These are phyloP conservation scores for Anthonomus grandis DNA, from an alignment of 1,140 invertebrate genomes.

Conservation along the genomic window DNA sequence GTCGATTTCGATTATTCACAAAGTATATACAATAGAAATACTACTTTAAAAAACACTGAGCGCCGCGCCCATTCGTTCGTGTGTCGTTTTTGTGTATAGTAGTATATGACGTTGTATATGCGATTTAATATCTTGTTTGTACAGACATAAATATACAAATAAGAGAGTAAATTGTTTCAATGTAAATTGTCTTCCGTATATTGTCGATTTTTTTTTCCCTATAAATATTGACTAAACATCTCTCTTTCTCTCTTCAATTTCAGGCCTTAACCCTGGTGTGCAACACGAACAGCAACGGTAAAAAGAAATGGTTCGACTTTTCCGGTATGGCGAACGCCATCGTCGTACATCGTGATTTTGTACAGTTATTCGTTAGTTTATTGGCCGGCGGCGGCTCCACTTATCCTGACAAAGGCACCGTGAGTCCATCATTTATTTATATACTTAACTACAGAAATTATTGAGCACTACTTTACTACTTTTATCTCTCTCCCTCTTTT, in stretches of 20 bases:
- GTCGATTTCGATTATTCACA: no score
- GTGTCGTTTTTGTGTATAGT: no score
- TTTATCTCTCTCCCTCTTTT: not conserved
- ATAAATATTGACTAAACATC: not conserved
- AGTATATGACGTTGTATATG: no score
- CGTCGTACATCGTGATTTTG: conserved; percentile 66
- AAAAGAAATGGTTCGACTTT: conserved; percentile 37
- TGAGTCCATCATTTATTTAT: conserved; percentile 38
- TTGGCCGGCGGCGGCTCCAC: conserved; percentile 63
- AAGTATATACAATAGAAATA: no score
- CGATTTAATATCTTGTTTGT: no score
- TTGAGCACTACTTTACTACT: not conserved
- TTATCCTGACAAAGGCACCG: conserved; percentile 55
- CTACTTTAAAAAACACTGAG: no score
- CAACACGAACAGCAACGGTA: conserved; percentile 35
- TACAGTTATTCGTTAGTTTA: conserved; percentile 68
- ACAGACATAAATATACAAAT: no score
- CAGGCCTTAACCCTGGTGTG: conserved; percentile 43
- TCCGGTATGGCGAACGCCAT: conserved; percentile 49
- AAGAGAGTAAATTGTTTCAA: no score
- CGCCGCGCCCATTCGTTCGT: no score
- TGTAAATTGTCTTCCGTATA: no score
- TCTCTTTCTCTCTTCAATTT: no score
- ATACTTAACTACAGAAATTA: not conserved
- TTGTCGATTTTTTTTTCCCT: no score